Evolutionary conservation across 2,797 vertebrate species (phyloP), one percentile per base, ranked within the genome.

Genomic region (Cynodonichthys magdalenae): DNA sequence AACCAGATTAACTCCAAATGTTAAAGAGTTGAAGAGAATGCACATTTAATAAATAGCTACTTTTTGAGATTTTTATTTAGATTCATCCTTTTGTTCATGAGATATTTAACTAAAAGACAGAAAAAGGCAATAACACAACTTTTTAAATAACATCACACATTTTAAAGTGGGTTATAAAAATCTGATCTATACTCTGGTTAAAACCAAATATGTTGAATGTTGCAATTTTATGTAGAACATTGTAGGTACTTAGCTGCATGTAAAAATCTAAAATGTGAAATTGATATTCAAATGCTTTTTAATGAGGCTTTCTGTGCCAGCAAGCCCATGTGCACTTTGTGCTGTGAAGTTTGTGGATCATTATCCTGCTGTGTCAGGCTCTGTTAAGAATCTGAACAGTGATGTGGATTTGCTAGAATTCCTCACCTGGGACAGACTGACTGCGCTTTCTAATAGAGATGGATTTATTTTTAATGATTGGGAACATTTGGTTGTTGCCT

Each of bases 401-500:
- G 66, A 79, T 29, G 64, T 64, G 74, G 59, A 55, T 15, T 18
- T 63, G 62, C 66, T 39, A 71, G 62, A 82, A 83, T 78, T 81
- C 64, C 75, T 82, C 85, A 73, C 69, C n/a, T 66, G 85, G 79
- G 78, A 75, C 71, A 49, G 65, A 82, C 81, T 75, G 87, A 89
- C 88, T 90, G 82, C 80, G 75, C 67, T 34, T 67, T 66, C 84
- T 92, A 92, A 93, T 91, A 88, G 88, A 91, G 89, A 92, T 81
- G 76, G 80, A 93, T 90, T 66, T 79, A 82, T 92, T 92, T 92
- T 92, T 93, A 92, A 93, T 91, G 89, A 87, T 66, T 66, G 66
- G 79, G 53, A 71, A 71, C 54, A 44, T 82, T 79, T 73, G 63
- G 71, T 66, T 72, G 76, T 74, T 48, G 57, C 61, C 80, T 85